These are phyloP conservation scores for Ennomos erosarius DNA, from an alignment of 2,888 invertebrate species.

Conservation along the genomic window DNA sequence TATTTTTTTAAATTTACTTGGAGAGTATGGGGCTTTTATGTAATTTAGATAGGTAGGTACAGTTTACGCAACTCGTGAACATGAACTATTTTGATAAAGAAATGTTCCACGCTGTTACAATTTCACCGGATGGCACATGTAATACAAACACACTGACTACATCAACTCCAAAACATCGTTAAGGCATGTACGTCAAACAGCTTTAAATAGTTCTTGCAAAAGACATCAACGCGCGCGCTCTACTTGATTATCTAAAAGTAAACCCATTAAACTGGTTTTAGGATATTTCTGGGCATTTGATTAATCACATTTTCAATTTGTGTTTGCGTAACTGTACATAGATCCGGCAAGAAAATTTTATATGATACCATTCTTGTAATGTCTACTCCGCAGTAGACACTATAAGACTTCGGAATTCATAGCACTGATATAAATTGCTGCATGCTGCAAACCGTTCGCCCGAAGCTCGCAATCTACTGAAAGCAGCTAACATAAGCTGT, in stretches of 20 bases:
- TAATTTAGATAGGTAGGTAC: too few species aligned
- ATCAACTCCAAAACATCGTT: slow-evolving; percentile 22
- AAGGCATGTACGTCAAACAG: slow-evolving; percentile 22
- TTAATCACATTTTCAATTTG: too few species aligned
- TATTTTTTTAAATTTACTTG: too few species aligned
- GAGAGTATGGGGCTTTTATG: too few species aligned
- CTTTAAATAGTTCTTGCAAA: slow-evolving; percentile 28
- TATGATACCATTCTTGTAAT: slow-evolving; percentile 2
- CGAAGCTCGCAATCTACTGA: slow-evolving; percentile 38
- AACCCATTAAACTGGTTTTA: slow-evolving; percentile 1
- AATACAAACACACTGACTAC: slow-evolving; percentile 23
- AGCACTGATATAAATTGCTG: slow-evolving; percentile 48
- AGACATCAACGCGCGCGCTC: slow-evolving; percentile 25
- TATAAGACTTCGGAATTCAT: slow-evolving; percentile 3
- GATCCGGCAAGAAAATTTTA: neutral
- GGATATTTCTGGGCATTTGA: neutral
- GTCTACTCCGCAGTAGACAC: slow-evolving; percentile 14
- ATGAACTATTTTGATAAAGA: slow-evolving; percentile 1
- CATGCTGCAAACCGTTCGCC: slow-evolving; percentile 47
- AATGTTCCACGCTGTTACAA: slow-evolving; percentile 5
- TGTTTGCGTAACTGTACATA: neutral
- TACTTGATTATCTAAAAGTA: slow-evolving; percentile 1
- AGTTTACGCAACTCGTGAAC: too few species aligned
- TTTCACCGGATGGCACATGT: slow-evolving; percentile 8
- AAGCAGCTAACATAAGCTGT: slow-evolving; percentile 39